These are phyloP conservation scores for Sardina pilchardus DNA, from an alignment of 2,113 vertebrate genomes.

Conservation along the genomic window DNA sequence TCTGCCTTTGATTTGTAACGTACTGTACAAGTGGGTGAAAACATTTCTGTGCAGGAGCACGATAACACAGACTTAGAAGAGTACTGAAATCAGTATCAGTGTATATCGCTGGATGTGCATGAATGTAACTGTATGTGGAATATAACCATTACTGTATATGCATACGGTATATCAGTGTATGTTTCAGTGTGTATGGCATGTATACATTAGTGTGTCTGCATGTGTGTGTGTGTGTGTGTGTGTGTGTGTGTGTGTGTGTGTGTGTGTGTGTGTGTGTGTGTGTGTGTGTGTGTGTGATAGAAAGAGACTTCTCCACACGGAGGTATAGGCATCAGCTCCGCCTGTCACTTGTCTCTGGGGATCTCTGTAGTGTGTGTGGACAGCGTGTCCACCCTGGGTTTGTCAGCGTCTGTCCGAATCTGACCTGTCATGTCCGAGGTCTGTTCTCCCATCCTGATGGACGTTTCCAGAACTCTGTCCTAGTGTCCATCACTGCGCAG, in stretches of 20 bases:
- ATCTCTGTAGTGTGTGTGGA: constrained; percentile 67
- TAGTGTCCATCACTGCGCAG: constrained; percentile 69
- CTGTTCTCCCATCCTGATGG: constrained; percentile 68
- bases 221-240: constrained; percentile 24
- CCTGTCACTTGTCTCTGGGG: constrained; percentile 72
- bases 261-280: constrained; percentile 30
- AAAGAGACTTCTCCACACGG: constrained; percentile 36
- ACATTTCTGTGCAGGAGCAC: not conserved
- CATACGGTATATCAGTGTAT: not conserved
- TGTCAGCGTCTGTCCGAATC: constrained; percentile 76
- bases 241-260: not conserved
- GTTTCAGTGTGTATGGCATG: not conserved
- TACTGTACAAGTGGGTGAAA: not conserved
- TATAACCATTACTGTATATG: not conserved
- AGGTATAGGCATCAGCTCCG: constrained; percentile 64
- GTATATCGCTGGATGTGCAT: not conserved
- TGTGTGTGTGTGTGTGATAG: not conserved
- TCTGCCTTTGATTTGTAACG: not conserved
- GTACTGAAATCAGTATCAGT: not conserved
- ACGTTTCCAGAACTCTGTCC: constrained; percentile 73
- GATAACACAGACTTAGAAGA: not conserved
- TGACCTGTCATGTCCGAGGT: constrained; percentile 69
- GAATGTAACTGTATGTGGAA: not conserved
- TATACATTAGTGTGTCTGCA: not conserved
- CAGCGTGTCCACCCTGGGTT: constrained; percentile 74